Conservation (phyloP, 2,113 vertebrate genomes). For the Oriolus oriolus region DNA sequence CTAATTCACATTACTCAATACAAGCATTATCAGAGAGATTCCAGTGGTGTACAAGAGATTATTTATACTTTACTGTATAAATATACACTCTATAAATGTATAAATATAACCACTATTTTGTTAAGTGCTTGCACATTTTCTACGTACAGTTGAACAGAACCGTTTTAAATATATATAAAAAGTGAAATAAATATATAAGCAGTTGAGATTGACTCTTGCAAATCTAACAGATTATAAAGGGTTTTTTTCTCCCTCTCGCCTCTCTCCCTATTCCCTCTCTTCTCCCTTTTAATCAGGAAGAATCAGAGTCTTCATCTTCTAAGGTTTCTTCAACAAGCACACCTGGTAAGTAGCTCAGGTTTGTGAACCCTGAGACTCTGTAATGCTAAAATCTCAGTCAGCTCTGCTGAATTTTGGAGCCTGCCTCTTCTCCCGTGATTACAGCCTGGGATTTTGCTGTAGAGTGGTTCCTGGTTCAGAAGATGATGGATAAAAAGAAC, state of each 20-base stretch:
- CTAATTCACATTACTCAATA: background rate
- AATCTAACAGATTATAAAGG: background rate
- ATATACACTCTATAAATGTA: too few relatives aligned
- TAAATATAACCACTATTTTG: background rate
- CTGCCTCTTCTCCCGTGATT: background rate
- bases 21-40: background rate
- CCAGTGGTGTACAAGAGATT: background rate
- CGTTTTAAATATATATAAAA: background rate
- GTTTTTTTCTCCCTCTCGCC: background rate
- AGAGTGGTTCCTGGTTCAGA: background rate
- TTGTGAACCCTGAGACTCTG: background rate
- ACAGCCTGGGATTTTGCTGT: background rate
- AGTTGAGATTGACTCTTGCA: background rate
- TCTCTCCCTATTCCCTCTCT: background rate
- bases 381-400: background rate
- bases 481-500: background rate
- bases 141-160: background rate
- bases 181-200: background rate
- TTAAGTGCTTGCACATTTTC: background rate
- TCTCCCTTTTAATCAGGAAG: slow-evolving; percentile 79
- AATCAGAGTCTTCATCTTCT: slow-evolving; percentile 81
- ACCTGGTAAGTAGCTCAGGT: slow-evolving; percentile 81
- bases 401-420: background rate
- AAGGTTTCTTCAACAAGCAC: slow-evolving; percentile 92
- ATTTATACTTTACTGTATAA: background rate